Evolutionary conservation across 2,888 invertebrate genomes (phyloP).

Genomic region (Adelphocoris suturalis): DNA sequence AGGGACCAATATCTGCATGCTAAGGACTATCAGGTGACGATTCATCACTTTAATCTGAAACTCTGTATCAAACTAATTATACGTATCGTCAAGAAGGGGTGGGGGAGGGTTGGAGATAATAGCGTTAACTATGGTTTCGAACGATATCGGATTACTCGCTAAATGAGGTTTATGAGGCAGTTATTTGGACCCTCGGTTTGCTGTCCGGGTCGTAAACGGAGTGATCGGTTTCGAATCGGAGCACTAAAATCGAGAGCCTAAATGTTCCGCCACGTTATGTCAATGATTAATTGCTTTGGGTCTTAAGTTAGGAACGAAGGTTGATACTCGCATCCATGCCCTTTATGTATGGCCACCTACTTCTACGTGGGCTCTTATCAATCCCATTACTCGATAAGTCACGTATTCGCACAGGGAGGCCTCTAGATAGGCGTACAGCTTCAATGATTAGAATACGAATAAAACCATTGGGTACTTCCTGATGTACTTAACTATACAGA

Average conservation of each 20-base stretch:
- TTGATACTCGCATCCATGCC: too few species aligned
- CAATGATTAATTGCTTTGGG: neutral
- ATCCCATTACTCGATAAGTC: too few species aligned
- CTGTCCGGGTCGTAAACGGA: conserved; percentile 19
- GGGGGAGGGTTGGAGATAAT: neutral
- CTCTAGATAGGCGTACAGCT: too few species aligned
- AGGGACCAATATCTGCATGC: neutral
- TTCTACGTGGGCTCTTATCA: too few species aligned
- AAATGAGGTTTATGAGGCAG: neutral
- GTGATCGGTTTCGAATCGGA: neutral
- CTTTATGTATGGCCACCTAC: too few species aligned
- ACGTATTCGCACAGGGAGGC: too few species aligned
- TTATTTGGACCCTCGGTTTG: neutral
- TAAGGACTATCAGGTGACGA: conserved; percentile 9
- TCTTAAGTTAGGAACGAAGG: too few species aligned
- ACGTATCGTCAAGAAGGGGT: neutral
- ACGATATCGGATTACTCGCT: neutral
- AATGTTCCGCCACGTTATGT: conserved; percentile 17
- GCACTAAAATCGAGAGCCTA: neutral
- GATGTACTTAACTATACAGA: too few species aligned
- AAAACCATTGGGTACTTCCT: too few species aligned
- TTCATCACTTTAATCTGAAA: conserved; percentile 10
- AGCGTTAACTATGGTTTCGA: neutral
- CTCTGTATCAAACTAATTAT: neutral
- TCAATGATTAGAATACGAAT: too few species aligned